Evolutionary conservation across 2,888 invertebrate species (phyloP), one percentile per base, ranked within the genome.

Genomic region (Dynastes tityus): DNA sequence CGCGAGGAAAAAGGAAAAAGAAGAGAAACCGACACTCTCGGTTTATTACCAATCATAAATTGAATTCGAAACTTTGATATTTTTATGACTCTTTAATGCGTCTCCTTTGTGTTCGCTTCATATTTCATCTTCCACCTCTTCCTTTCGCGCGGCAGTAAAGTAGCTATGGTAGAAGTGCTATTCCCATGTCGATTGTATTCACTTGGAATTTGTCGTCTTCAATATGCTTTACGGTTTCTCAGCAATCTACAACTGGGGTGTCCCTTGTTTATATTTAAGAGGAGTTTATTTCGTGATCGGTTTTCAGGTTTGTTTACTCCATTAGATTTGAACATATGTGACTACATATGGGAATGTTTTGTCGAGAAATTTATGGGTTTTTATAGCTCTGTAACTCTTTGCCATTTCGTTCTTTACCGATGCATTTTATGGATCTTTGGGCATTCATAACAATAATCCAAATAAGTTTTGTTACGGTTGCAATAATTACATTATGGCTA

Each of bases 1-100:
- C 67, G 67, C 45, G 45, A 16, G 27, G 49, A 16, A 49, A 49
- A 16, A 49, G 27, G 13, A 67, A 51, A 45, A 49, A 58, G 8
- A 16, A 22, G 55, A 55, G 11, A 55, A 55, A 55, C 71, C 32
- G 58, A 71, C 71, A 71, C 37, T 58, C 37, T 58, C 71, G 22
- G 79, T 82, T 82, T 82, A 81, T 81, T 80, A 81, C 80, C 75
- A 77, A 78, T 81, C 82, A 81, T 83, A 83, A 82, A 83, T 83
- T 81, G 80, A 80, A 80, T 81, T 78, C 76, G 64, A 80, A 81
- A 81, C 79, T 83, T 82, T 80, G 83, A 80, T 82, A 81, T 82
- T 84, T 84, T 84, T 84, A 84, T 83, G 80, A 82, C 82, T 81
- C 81, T 83, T 84, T 84, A 83, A 83, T 84, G 82, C 80, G 82